Evolutionary conservation across 2,888 invertebrate species (phyloP).

Genomic region (Tridacna crocea): DNA sequence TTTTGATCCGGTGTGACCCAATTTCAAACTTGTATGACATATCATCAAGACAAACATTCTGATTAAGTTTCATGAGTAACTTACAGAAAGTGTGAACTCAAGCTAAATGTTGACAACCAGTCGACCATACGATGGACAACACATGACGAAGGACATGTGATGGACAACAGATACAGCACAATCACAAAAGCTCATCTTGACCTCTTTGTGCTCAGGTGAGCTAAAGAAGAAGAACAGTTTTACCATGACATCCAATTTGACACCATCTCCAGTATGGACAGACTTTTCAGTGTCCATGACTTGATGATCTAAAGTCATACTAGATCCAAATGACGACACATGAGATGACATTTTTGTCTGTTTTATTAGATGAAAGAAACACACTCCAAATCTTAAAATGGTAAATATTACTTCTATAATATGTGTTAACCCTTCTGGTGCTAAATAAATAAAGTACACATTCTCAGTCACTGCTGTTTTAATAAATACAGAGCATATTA

Average conservation of each 20-base stretch:
- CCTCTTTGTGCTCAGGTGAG: neutral
- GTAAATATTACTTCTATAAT: no score
- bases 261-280: neutral
- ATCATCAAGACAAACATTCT: no score
- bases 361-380: neutral
- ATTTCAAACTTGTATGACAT: no score
- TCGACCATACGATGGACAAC: no score
- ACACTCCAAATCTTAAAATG: neutral
- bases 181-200: neutral
- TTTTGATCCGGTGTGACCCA: no score
- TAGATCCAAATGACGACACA: conserved; percentile 9
- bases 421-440: no score
- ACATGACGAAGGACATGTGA: neutral
- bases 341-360: conserved; percentile 12
- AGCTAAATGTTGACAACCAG: neutral
- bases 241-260: conserved; percentile 19
- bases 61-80: no score
- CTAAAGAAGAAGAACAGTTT: neutral
- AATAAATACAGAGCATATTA: no score
- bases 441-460: no score
- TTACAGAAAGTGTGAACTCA: neutral
- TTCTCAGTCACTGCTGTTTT: no score
- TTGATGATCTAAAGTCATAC: conserved; percentile 14
- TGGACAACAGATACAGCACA: neutral
- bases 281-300: conserved; percentile 12